A percentile compares a stretch with the other conserved stretches of the same genome.
These are phyloP conservation scores for Sphaerophoria rueppellii DNA, from an alignment of 2,888 invertebrate genomes.

Conservation along the genomic window DNA sequence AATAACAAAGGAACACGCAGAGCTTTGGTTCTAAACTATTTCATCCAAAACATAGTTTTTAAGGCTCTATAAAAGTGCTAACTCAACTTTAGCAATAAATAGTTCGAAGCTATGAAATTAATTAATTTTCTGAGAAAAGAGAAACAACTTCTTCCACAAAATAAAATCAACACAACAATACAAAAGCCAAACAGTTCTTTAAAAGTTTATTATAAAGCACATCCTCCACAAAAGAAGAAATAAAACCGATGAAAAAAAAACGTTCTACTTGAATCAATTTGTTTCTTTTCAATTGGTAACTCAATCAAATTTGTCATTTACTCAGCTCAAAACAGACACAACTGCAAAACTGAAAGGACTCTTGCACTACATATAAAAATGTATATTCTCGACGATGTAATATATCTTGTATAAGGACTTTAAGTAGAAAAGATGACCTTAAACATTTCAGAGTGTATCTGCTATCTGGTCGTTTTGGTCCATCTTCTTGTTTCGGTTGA, in stretches of 20 bases:
- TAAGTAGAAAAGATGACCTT: constrained; percentile 22
- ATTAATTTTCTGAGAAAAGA: not conserved
- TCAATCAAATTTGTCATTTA: constrained; percentile 34
- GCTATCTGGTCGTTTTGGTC: not conserved
- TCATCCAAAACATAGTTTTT: too few relatives aligned
- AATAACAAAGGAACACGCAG: too few relatives aligned
- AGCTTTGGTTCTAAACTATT: too few relatives aligned
- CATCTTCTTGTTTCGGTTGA: constrained; percentile 15
- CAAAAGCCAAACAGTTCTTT: constrained; percentile 9
- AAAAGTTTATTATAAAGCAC: not conserved
- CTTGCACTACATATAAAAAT: not conserved
- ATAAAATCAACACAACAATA: not conserved
- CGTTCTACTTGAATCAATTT: constrained; percentile 19
- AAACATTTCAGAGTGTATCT: constrained; percentile 13
- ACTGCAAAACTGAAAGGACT: not conserved
- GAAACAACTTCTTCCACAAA: not conserved
- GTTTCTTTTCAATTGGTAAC: constrained; percentile 25
- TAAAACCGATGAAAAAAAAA: not conserved
- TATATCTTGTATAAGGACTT: not conserved
- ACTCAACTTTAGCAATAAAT: not conserved
- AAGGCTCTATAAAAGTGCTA: too few relatives aligned
- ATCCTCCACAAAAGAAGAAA: not conserved
- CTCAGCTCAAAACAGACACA: not conserved
- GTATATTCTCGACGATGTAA: not conserved
- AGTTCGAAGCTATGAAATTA: constrained; percentile 6